These are phyloP conservation scores for Pseudorhiza aurosa DNA, from an alignment of 30 jellyfish, hydroid and myxozoan genomes.

Conservation along the genomic window DNA sequence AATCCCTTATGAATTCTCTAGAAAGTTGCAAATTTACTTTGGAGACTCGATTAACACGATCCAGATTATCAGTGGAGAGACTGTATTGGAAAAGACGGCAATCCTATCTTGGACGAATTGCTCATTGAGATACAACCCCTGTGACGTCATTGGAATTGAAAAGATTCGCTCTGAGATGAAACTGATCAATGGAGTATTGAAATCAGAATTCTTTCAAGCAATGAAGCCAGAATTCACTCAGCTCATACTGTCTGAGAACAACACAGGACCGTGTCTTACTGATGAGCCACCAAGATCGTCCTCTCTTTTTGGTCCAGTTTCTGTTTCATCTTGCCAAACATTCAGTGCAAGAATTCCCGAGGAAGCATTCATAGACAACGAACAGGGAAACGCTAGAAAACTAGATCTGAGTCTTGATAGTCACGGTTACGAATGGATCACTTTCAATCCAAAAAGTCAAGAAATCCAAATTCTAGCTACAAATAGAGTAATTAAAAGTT, in stretches of 20 bases:
- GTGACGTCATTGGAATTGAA: constrained; percentile 56
- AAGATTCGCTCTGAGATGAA: constrained; percentile 23
- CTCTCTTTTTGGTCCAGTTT: constrained; percentile 56
- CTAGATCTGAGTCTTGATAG: constrained; percentile 32
- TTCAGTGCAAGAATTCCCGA: constrained; percentile 63
- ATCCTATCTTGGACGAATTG: constrained; percentile 80
- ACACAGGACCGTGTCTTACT: constrained; percentile 75
- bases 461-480: constrained; percentile 53
- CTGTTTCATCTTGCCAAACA: constrained; percentile 67
- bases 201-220: constrained; percentile 26
- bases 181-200: constrained; percentile 10
- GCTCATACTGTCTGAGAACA: constrained; percentile 29
- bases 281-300: constrained; percentile 71
- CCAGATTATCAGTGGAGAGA: constrained; percentile 41
- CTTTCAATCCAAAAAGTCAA: constrained; percentile 55
- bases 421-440: constrained; percentile 49
- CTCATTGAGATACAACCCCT: constrained; percentile 67
- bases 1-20: constrained; percentile 41
- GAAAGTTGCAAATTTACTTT: constrained; percentile 34
- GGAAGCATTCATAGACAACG: constrained; percentile 72
- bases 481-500: constrained; percentile 37
- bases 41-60: constrained; percentile 37
- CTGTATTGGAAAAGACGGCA: constrained; percentile 40
- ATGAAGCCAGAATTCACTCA: constrained; percentile 71
- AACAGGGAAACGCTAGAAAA: constrained; percentile 83